Evolutionary conservation across 2,888 invertebrate species (phyloP), one percentile per base, ranked within the genome.

Genomic region (Drosophila rubida): DNA sequence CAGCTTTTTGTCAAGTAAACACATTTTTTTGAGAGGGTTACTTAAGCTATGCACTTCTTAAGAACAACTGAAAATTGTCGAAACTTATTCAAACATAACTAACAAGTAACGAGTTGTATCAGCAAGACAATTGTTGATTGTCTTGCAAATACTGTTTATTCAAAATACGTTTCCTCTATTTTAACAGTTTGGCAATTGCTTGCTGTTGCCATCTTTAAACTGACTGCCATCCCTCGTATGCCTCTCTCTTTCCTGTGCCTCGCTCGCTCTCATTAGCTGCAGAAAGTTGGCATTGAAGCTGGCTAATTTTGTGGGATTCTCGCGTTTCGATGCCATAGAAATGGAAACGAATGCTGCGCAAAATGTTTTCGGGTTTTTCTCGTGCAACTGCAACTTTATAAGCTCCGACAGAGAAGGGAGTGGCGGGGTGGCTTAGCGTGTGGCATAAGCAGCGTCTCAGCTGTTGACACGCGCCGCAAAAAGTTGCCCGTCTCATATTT

Each of bases 401-500:
- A 78, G 69, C 66, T 41, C 48, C 53, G 44, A 39, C 51, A 0
- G 2, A 4, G 2, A 8, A 30, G 1, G 1, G 2, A 1, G 6
- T 4, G 4, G 13, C 8, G 14, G 16, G 27, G 14, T 2, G 2
- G 9, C 4, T 19, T 1, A 7, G 35, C 4, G 19, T 11, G 35
- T 13, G 37, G 19, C 39, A 41, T 16, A 7, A 42, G 14, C 30
- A 42, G 49, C 44, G 57, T 54, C 61, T 65, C 65, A 69, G 71
- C 63, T 80, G 73, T 79, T 81, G 87, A 87, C 87, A 82, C 64
- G 79, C 73, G 69, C 60, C 67, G 69, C 74, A 75, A 76, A 81
- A 80, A 79, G 61, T 85, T 85, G 66, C 69, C 71, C 83, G 74
- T 80, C 83, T 86, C 80, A 74, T 71, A 78, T 87, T 87, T 85